Evolutionary conservation across 2,797 vertebrate genomes (phyloP).

Genomic region (Macropus fuliginosus): DNA sequence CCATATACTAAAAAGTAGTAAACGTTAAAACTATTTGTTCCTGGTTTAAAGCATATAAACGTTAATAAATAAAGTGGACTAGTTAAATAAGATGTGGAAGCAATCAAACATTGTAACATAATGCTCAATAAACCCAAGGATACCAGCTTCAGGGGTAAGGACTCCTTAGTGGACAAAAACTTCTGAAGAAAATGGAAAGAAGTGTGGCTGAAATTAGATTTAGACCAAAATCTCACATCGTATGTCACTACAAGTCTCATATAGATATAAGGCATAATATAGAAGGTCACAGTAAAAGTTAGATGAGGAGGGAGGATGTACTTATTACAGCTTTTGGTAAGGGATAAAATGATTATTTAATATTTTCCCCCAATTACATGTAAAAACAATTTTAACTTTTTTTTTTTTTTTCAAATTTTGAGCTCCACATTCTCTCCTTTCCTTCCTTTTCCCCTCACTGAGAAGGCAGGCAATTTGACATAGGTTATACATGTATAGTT

Average conservation of each 20-base stretch:
- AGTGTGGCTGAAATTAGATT: background rate
- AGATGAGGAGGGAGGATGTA: background rate
- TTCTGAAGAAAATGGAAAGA: background rate
- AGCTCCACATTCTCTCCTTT: too few relatives aligned
- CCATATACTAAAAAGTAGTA: background rate
- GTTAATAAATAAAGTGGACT: background rate
- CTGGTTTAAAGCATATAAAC: background rate
- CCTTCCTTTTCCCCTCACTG: too few relatives aligned
- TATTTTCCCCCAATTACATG: too few relatives aligned
- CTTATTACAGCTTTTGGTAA: background rate
- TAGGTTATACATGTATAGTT: too few relatives aligned
- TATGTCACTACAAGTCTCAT: background rate
- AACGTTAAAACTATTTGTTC: background rate
- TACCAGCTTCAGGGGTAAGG: background rate
- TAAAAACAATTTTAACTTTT: too few relatives aligned
- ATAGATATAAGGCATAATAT: background rate
- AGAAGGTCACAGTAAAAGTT: background rate
- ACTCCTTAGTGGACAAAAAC: background rate
- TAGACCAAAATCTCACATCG: background rate
- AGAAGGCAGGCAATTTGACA: too few relatives aligned
- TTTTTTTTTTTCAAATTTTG: too few relatives aligned
- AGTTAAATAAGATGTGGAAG: background rate
- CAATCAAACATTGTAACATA: background rate
- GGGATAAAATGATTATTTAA: background rate
- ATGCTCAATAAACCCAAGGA: too few relatives aligned